These are phyloP conservation scores for Gymnorhina tibicen DNA, from an alignment of 2,113 vertebrate genomes.

Conservation along the genomic window DNA sequence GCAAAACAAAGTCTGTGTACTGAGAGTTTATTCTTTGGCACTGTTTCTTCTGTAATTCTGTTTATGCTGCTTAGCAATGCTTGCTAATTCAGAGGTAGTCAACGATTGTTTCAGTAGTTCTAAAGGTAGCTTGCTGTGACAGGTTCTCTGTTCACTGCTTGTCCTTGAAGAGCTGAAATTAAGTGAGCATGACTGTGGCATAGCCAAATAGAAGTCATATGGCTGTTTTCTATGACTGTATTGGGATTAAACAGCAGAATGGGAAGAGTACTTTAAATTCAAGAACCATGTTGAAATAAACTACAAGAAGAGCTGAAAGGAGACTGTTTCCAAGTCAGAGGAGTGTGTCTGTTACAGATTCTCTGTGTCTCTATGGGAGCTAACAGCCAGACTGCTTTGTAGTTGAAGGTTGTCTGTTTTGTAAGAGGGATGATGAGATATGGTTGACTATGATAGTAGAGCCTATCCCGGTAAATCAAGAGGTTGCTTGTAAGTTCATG, in stretches of 20 bases:
- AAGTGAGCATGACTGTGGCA: neutral
- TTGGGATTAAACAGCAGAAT: neutral
- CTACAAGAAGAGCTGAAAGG: neutral
- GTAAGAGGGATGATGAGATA: neutral
- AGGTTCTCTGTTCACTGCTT: neutral
- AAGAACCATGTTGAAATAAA: neutral
- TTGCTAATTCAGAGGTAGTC: neutral
- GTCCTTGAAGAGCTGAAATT: neutral
- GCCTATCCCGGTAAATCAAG: neutral
- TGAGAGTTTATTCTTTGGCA: neutral
- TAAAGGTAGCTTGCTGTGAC: neutral
- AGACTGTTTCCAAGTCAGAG: neutral
- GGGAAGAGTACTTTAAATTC: neutral
- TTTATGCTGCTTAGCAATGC: neutral
- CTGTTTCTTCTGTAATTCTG: neutral
- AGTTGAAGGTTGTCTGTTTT: neutral
- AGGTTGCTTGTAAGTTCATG: neutral
- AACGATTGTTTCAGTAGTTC: neutral
- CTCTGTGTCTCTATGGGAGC: neutral
- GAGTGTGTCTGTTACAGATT: neutral
- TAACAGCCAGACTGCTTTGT: neutral
- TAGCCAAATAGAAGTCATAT: neutral
- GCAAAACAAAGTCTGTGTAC: neutral
- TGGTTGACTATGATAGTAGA: neutral
- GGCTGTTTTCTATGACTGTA: neutral